These are phyloP conservation scores for Aplidium turbinatum DNA, from an alignment of 23 tunicate species.

Conservation along the genomic window DNA sequence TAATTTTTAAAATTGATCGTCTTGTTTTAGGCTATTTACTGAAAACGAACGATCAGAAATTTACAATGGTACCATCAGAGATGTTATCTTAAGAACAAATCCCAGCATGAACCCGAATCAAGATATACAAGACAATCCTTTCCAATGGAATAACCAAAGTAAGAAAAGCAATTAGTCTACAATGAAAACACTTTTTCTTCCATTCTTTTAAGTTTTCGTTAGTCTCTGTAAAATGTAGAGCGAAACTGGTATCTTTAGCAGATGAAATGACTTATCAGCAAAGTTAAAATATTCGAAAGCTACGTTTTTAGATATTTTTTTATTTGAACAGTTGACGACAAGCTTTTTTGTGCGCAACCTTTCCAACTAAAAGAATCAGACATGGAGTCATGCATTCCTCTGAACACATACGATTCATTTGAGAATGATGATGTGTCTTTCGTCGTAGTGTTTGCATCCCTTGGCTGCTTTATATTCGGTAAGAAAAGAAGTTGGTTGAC, in stretches of 20 bases:
- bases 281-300: background rate
- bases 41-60: constrained; percentile 10
- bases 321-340: constrained; percentile 21
- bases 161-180: no score
- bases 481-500: background rate
- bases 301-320: background rate
- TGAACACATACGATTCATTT: constrained; percentile 56
- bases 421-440: constrained; percentile 44
- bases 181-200: no score
- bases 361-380: constrained; percentile 32
- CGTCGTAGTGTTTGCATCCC: constrained; percentile 31
- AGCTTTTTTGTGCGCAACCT: constrained; percentile 30
- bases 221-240: no score
- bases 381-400: constrained; percentile 44
- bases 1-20: background rate
- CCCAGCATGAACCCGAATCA: constrained; percentile 30
- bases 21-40: constrained; percentile 28
- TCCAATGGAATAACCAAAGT: constrained; percentile 34
- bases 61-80: constrained; percentile 38
- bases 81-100: constrained; percentile 72
- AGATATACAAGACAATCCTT: constrained; percentile 55
- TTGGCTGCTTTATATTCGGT: constrained; percentile 42
- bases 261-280: no score
- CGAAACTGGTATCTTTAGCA: no score
- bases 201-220: no score